phyloP scores from a whole-genome alignment of 2,888 invertebrate species.

The Cantharis nigra region DNA sequence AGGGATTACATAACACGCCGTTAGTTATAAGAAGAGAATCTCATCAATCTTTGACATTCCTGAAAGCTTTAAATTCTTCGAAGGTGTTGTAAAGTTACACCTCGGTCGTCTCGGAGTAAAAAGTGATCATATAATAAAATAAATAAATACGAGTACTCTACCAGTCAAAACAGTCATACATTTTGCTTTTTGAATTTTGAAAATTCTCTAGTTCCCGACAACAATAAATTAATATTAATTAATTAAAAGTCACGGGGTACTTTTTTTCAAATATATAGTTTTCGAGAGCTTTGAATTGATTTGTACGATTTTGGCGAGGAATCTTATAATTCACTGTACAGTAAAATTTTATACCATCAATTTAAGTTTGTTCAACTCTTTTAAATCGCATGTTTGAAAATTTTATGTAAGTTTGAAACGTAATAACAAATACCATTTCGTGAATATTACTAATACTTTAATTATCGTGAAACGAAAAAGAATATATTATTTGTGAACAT shows the following conservation, averaged over 20 bases:
- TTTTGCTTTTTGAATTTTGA: background rate
- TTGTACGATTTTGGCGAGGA: background rate
- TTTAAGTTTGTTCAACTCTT: background rate
- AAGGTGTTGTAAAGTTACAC: background rate
- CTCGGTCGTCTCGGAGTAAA: background rate
- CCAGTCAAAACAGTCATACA: too few relatives aligned
- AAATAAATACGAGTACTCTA: background rate
- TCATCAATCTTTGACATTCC: constrained; percentile 18
- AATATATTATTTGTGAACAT: constrained; percentile 37
- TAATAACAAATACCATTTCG: constrained; percentile 21
- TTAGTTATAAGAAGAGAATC: constrained; percentile 16
- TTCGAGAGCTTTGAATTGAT: background rate
- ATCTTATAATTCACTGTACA: background rate
- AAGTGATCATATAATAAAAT: background rate
- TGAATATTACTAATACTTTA: constrained; percentile 15
- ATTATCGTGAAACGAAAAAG: constrained; percentile 28
- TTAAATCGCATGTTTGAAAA: constrained; percentile 5
- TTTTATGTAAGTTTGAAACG: constrained; percentile 7
- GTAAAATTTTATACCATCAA: background rate
- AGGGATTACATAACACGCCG: constrained; percentile 15
- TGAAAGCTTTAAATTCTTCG: constrained; percentile 8
- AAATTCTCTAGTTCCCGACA: too few relatives aligned
- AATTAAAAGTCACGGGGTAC: background rate
- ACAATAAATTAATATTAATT: background rate
- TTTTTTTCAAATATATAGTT: background rate